Evolutionary conservation across 2,113 vertebrate genomes (phyloP).

Genomic region (Oriolus oriolus): DNA sequence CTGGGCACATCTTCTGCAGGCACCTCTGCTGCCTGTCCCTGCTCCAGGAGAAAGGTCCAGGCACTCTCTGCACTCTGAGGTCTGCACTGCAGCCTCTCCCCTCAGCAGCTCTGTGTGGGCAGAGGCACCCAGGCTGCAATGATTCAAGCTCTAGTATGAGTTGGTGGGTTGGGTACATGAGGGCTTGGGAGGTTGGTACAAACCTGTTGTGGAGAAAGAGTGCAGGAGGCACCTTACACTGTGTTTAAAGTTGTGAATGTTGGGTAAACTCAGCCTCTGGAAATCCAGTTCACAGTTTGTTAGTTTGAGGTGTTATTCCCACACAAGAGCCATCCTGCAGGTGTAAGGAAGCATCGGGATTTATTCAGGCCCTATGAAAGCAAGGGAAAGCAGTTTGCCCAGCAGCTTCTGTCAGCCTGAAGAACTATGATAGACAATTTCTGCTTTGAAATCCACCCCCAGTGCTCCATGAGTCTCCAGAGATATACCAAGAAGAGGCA

Average conservation of each 20-base stretch:
- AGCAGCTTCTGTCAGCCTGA: background rate
- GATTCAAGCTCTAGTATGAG: background rate
- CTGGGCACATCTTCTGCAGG: background rate
- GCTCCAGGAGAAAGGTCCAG: background rate
- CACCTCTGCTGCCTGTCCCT: background rate
- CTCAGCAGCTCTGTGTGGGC: background rate
- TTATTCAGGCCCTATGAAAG: background rate
- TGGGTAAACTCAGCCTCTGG: background rate
- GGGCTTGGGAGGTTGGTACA: background rate
- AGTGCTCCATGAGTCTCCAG: background rate
- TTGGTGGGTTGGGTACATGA: background rate
- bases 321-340: background rate
- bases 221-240: background rate
- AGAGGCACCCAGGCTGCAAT: no score
- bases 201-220: background rate
- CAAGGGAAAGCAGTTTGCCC: background rate
- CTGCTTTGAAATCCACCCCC: background rate
- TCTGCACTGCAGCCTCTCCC: background rate
- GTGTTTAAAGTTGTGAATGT: background rate
- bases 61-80: background rate
- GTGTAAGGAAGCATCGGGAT: background rate
- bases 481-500: background rate
- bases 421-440: background rate
- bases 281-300: background rate
- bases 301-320: background rate